Evolutionary conservation across 2,888 invertebrate genomes (phyloP).

Genomic region (Diadegma fenestrale): DNA sequence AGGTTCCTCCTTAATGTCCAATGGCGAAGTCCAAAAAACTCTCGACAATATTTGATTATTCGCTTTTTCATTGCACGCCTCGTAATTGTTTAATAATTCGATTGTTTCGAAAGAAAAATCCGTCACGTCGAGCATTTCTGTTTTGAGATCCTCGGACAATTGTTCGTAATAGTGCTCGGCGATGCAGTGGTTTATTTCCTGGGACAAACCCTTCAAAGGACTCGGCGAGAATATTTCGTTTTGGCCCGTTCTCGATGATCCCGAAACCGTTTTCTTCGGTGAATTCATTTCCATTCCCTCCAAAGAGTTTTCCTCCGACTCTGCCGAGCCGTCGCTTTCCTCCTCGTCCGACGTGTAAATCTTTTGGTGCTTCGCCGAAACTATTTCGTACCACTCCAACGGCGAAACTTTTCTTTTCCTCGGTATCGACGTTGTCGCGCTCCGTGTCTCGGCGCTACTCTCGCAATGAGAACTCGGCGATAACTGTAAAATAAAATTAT

Average conservation of each 20-base stretch:
- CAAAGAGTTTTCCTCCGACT: background rate
- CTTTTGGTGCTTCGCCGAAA: background rate
- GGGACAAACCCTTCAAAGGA: conserved; percentile 44
- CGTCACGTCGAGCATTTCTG: conserved; percentile 59
- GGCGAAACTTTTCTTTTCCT: conserved; percentile 9
- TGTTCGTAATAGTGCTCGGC: conserved; percentile 53
- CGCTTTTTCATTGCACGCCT: conserved; percentile 61
- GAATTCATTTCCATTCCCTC: background rate
- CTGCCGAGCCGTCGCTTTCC: background rate
- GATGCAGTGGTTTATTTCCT: conserved; percentile 45
- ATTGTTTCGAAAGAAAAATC: conserved; percentile 67
- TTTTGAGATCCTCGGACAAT: conserved; percentile 58
- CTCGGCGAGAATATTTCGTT: conserved; percentile 5
- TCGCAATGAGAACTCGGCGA: conserved; percentile 15
- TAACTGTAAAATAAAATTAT: conserved; percentile 16
- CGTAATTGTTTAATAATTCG: conserved; percentile 71
- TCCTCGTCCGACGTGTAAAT: background rate
- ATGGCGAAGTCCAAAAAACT: conserved; percentile 55
- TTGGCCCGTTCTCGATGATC: background rate
- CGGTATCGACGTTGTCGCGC: background rate
- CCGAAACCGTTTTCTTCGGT: background rate
- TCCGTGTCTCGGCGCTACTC: background rate
- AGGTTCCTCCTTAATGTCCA: background rate
- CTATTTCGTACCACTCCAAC: background rate
- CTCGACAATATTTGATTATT: conserved; percentile 58